Base-by-base conservation (phyloP, 2,113 vertebrate species). In the Prunella fulvescens region DNA sequence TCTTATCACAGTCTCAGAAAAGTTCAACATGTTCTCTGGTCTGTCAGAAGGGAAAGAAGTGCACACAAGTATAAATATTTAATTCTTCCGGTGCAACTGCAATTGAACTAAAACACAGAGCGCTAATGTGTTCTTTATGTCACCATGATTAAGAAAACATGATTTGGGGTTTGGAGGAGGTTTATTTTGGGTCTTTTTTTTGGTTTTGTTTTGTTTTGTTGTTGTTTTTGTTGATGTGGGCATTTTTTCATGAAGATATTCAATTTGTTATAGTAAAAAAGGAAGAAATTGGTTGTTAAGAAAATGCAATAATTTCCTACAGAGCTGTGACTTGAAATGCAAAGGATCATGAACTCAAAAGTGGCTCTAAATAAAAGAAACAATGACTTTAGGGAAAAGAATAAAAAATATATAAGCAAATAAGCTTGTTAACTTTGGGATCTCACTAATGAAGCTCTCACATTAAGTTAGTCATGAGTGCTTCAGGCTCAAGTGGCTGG, bases 51-150 rank as follows among this genome's bases (percentile, higher is more conserved):
- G 25, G 23, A 73, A 88, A 86, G 40, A 69, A 73, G 11, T 35
- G 8, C 35, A 81, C 16, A 17, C 29, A 62, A n/a, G 12, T 45
- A 73, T 91, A 81, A 92, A 92, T 78, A 86, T 77, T 96, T 86
- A 45, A 91, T 92, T 81, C 26, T 60, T 87, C 50, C 3, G 0
- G 5, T 71, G 13, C 29, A 91, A 19, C 33, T 66, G 39, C 39
- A 86, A 81, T 62, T 77, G 88, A 88, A 92, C 81, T 28, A 65
- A 72, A 79, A 73, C 44, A 54, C 15, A 45, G 54, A 72, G 54
- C 4, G 0, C 5, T 81, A 53, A 78, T 37, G 18, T 37, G 22
- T 77, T 19, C 24, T 83, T 91, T 54, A 77, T 86, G 87, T 83
- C 77, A 78, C 18, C 10, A 19, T 62, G 24, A 86, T 88, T 92